phyloP scores from a whole-genome alignment of 64 coral and sea anemone species.

The Actinia equina region DNA sequence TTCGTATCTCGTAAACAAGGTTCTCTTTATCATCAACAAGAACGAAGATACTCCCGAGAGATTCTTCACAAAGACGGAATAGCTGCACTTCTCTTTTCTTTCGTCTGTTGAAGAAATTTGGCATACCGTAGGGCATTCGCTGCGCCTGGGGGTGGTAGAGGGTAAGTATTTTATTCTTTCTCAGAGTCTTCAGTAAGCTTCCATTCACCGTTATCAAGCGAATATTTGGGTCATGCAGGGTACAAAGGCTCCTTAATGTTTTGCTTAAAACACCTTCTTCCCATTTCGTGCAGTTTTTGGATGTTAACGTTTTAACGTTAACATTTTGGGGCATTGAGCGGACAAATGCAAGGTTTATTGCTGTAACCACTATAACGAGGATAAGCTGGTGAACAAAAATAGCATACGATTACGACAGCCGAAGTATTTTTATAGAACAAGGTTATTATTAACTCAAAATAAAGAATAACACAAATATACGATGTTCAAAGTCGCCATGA shows the following conservation, averaged over 20 bases:
- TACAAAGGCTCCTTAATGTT: not conserved
- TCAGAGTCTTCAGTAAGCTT: not conserved
- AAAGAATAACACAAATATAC: not conserved
- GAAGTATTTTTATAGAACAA: not conserved
- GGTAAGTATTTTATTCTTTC: not conserved
- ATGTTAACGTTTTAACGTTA: not conserved
- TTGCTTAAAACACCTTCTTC: not conserved
- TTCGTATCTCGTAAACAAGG: not conserved
- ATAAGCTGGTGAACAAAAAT: not conserved
- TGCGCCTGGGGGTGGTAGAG: not conserved
- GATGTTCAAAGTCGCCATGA: too few relatives aligned
- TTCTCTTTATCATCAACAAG: constrained; percentile 1
- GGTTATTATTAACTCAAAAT: not conserved
- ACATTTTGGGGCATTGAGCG: not conserved
- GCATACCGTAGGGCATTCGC: not conserved
- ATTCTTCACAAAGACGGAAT: not conserved
- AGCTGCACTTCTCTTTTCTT: not conserved
- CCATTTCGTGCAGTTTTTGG: not conserved
- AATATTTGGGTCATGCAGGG: not conserved
- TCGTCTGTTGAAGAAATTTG: not conserved
- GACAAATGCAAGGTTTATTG: not conserved
- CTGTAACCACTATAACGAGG: not conserved
- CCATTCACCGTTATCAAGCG: not conserved
- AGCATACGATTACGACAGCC: too few relatives aligned
- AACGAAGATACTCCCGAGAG: not conserved